Base-by-base conservation (phyloP, 1,140 invertebrate genomes). In the Scaptomyza pallida region DNA sequence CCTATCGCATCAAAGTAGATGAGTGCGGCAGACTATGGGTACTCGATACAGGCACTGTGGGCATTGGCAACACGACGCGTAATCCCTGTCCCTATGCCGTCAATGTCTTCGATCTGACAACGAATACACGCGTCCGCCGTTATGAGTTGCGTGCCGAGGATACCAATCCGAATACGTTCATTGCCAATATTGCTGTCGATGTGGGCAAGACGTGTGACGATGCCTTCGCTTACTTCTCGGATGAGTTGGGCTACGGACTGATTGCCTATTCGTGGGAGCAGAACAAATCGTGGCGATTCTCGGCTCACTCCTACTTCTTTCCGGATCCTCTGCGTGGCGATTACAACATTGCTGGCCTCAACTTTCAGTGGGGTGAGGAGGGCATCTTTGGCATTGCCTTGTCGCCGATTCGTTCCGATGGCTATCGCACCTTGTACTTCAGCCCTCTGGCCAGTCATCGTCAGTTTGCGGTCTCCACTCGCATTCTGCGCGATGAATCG, bases 361-460 rank as follows among this genome's bases (percentile, higher is more conserved):
- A 96, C 82, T 97, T 96, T 92, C 95, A 96, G 90, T 97, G 96
- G 96, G 93, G 93, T 5, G 93, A 94, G 45, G 96, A 97, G 91
- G 96, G 96, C 5, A 95, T 97, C 44, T 97, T 97, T 68, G 96
- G 96, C 1, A 95, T 97, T 91, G 93, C 94, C 0, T 81, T 96
- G 2, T 94, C 95, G 0, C 94, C 95, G 0, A 89, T 93, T 8
- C 92, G 93, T 1, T 64, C 90, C 13, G 94, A 95, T 72, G 95
- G 95, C 33, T 95, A 92, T 73, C 93, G 95, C 62, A 94, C 94
- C 0, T 89, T 96, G 6, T 96, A 95, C 86, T 96, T 97, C 91
- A 95, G 95, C 80, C 95, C 96, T 1, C 82, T 97, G 26, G 94
- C 95, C 35, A 96, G 95, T 76, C 92, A 95, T 78, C 93, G 95